Evolutionary conservation across 2,797 vertebrate genomes (phyloP).

Genomic region (Allobates femoralis): DNA sequence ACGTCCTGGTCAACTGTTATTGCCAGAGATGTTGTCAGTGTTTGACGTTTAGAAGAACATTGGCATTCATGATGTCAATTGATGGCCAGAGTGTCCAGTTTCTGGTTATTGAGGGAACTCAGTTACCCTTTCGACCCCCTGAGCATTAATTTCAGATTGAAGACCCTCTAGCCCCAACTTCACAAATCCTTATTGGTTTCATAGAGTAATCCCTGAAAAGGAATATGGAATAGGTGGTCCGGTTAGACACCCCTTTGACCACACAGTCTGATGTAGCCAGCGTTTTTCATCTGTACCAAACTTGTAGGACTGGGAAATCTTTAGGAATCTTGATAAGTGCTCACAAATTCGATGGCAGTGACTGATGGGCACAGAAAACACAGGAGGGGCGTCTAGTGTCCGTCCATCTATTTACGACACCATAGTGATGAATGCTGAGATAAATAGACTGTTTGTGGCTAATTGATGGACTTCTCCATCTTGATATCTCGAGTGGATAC

Average conservation of each 20-base stretch:
- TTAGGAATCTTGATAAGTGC: background rate
- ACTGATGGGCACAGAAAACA: background rate
- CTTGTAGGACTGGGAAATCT: background rate
- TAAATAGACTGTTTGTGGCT: background rate
- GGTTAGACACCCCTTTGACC: background rate
- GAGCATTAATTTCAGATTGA: too few relatives aligned
- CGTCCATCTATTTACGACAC: slow-evolving; percentile 4
- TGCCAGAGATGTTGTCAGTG: too few relatives aligned
- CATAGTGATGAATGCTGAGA: background rate
- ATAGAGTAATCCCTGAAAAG: background rate
- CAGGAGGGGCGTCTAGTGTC: background rate
- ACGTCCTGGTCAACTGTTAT: too few relatives aligned
- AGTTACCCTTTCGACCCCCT: too few relatives aligned
- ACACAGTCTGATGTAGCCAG: background rate
- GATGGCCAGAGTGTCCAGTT: too few relatives aligned
- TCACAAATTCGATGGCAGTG: background rate
- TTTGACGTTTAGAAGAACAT: too few relatives aligned
- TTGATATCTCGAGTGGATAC: slow-evolving; percentile 12
- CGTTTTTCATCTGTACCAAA: background rate
- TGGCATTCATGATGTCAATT: too few relatives aligned
- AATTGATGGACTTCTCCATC: slow-evolving; percentile 25
- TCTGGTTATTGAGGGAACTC: too few relatives aligned
- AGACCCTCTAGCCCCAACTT: too few relatives aligned
- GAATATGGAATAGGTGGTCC: background rate
- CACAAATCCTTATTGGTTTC: too few relatives aligned